Percentiles rank a stretch among this genome's conserved stretches.
phyloP scores from a whole-genome alignment of 2,888 invertebrate genomes.

The Syritta pipiens region DNA sequence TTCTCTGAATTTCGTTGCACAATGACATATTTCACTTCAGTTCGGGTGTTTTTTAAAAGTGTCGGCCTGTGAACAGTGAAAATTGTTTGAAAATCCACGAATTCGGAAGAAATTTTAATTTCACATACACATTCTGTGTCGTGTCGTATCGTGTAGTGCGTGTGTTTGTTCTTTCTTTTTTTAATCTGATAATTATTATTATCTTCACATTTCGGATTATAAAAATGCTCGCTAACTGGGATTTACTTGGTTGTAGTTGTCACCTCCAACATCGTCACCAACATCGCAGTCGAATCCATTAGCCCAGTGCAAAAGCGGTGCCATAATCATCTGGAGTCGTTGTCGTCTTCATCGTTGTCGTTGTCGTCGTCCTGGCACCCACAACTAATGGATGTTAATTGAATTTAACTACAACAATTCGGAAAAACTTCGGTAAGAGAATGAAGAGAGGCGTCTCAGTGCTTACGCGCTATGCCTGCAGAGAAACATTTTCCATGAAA shows the following conservation, averaged over 20 bases:
- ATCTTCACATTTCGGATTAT: slow-evolving; percentile 59
- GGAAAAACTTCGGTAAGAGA: slow-evolving; percentile 49
- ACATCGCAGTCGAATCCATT: slow-evolving; percentile 49
- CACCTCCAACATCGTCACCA: slow-evolving; percentile 33
- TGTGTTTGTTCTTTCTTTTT: slow-evolving; percentile 28
- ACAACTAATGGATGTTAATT: slow-evolving; percentile 66
- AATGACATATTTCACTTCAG: slow-evolving; percentile 53
- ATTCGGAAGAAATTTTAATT: background rate
- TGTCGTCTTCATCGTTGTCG: slow-evolving; percentile 2
- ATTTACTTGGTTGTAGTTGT: slow-evolving; percentile 36
- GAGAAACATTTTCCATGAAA: slow-evolving; percentile 42
- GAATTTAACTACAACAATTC: slow-evolving; percentile 54
- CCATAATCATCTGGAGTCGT: slow-evolving; percentile 38
- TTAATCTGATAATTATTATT: slow-evolving; percentile 65
- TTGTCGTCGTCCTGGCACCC: slow-evolving; percentile 30
- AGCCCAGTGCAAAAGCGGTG: slow-evolving; percentile 37
- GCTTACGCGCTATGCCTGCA: too few species aligned
- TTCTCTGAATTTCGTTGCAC: slow-evolving; percentile 40
- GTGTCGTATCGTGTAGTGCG: background rate
- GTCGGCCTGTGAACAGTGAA: slow-evolving; percentile 42
- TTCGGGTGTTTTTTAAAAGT: slow-evolving; percentile 33
- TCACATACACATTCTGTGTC: background rate
- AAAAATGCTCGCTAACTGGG: slow-evolving; percentile 57
- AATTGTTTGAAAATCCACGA: slow-evolving; percentile 12
- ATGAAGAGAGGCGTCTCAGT: background rate